These are phyloP conservation scores for Chloropsis cyanopogon DNA, from an alignment of 2,113 vertebrate genomes.

Conservation along the genomic window DNA sequence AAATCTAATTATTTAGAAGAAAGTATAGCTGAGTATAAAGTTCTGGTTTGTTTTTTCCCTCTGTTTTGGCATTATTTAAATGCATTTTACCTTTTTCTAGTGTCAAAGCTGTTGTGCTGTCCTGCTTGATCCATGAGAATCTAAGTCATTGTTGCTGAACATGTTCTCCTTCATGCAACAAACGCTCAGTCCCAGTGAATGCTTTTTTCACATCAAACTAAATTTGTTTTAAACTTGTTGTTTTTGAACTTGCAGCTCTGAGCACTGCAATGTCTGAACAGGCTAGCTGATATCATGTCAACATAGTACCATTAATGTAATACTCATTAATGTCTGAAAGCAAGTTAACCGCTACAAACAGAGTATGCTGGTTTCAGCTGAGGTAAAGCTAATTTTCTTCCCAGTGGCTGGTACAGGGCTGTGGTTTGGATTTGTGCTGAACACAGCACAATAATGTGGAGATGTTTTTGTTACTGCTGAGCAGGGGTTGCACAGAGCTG, in stretches of 20 bases:
- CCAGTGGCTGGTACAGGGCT: background rate
- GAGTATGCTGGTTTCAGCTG: background rate
- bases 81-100: background rate
- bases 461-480: background rate
- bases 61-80: background rate
- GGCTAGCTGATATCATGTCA: background rate
- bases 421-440: background rate
- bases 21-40: background rate
- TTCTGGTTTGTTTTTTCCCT: background rate
- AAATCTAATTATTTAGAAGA: background rate
- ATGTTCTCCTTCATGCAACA: background rate
- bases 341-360: background rate
- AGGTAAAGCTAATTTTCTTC: background rate
- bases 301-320: background rate
- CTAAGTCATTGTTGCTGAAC: background rate
- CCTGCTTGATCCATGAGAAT: background rate
- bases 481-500: background rate
- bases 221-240: background rate
- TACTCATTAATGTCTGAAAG: background rate
- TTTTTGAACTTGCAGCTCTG: background rate
- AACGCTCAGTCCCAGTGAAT: background rate
- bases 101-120: background rate
- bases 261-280: background rate
- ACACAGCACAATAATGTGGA: background rate
- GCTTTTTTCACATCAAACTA: background rate